A percentile compares a stretch with the other conserved stretches of the same genome.
Evolutionary conservation across 2,113 vertebrate species (phyloP).

Genomic region (Tricholaema leucomelas): DNA sequence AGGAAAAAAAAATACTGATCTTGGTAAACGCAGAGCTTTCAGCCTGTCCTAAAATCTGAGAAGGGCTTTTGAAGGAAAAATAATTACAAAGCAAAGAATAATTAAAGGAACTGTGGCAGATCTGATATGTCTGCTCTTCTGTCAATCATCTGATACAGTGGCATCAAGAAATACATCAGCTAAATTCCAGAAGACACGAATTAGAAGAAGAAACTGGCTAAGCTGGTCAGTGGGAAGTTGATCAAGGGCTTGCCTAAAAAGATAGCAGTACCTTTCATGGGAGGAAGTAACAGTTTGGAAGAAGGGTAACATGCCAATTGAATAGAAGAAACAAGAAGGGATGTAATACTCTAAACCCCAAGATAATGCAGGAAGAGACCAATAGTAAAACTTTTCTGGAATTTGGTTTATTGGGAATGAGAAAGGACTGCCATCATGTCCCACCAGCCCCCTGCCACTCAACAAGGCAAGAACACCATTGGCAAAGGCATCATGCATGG

Average conservation of each 20-base stretch:
- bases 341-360: neutral
- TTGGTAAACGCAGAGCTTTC: neutral
- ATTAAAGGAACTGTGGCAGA: constrained; percentile 32
- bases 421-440: neutral
- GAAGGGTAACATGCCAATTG: neutral
- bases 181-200: neutral
- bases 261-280: neutral
- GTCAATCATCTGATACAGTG: neutral
- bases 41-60: constrained; percentile 22
- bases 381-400: neutral
- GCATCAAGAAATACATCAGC: neutral
- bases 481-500: rapidly evolving
- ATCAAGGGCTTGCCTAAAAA: neutral
- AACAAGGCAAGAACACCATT: rapidly evolving
- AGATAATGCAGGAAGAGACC: neutral
- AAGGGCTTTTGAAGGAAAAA: constrained; percentile 4
- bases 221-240: neutral
- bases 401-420: rapidly evolving
- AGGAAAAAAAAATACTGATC: neutral
- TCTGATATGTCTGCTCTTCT: constrained; percentile 25
- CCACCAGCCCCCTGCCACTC: neutral
- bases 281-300: neutral
- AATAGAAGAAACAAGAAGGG: neutral
- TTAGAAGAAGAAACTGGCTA: neutral
- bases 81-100: constrained; percentile 4